Evolutionary conservation across 2,113 vertebrate genomes (phyloP), one percentile per base, ranked within the genome.

Genomic region (Numenius arquata): DNA sequence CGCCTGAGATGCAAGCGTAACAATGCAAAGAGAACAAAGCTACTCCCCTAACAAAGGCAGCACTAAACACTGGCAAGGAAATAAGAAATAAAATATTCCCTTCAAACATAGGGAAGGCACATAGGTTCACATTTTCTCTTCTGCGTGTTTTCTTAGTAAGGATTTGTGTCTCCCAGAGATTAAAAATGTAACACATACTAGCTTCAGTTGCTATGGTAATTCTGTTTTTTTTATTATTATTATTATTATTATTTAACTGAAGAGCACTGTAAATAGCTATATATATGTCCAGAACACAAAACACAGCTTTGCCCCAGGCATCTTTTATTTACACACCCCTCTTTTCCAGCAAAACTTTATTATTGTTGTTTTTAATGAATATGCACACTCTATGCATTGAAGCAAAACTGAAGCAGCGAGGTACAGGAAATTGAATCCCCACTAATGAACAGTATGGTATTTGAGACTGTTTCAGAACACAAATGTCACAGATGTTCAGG

Each of bases 121-220:
- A 65, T 27, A 76, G 96, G 78, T 85, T 72, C 67, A 67, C 74
- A 48, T 83, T 83, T 80, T 94, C 55, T 53, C 67, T 79, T 71
- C 83, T 27, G 27, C 21, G 1, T 85, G 66, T 67, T 91, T 88
- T 41, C 84, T 55, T 89, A 72, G 73, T 38, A 68, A 90, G 82
- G 67, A 32, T 43, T 71, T 93, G 53, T 80, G 89, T 52, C 66
- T 73, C 85, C 94, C 41, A 47, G 93, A 90, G 95, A 95, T 85
- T 81, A 91, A 95, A 92, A 82, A 25, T 83, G 90, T 86, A 72
- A 59, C 66, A 58, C 63, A 56, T 15, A 27, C 78, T 93, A 86
- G 79, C 81, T 96, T 89, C 63, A 18, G 78, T 97, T 97, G 96
- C 95, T 91, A 92, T 96, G 96, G 96, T 66, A 96, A 96, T 97